These are phyloP conservation scores for Drosophila pallidifrons DNA, from an alignment of 1,140 invertebrate species.

Conservation along the genomic window DNA sequence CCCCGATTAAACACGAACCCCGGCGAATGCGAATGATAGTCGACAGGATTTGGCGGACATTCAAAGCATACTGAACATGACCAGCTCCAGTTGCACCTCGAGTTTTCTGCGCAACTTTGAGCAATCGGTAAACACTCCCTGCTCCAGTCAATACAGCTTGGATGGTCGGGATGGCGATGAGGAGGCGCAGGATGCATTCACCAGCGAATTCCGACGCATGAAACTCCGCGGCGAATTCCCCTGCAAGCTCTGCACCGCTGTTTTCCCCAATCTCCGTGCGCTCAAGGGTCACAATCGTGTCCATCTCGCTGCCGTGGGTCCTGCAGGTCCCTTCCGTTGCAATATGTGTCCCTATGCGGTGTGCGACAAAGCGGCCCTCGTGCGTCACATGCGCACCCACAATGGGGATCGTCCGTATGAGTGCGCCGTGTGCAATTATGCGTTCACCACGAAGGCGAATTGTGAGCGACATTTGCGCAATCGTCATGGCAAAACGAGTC, in stretches of 20 bases:
- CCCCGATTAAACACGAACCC: constrained; percentile 63
- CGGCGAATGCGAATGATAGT: constrained; percentile 57
- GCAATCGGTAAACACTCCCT: constrained; percentile 79
- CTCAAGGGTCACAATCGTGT: constrained; percentile 95
- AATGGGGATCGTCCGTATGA: constrained; percentile 98
- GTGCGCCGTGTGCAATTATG: constrained; percentile 96
- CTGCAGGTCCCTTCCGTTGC: constrained; percentile 92
- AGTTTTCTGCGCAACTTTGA: constrained; percentile 82
- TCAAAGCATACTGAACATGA: constrained; percentile 92
- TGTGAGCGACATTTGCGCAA: constrained; percentile 96
- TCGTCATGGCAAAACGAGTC: constrained; percentile 92
- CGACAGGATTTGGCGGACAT: constrained; percentile 93
- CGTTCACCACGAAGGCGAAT: constrained; percentile 98
- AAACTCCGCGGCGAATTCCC: constrained; percentile 95
- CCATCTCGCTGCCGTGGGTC: constrained; percentile 89
- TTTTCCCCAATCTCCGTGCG: constrained; percentile 95
- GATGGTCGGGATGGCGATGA: constrained; percentile 87
- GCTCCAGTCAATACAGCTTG: constrained; percentile 77
- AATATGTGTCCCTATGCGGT: constrained; percentile 96
- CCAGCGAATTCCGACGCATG: constrained; percentile 92
- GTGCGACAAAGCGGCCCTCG: constrained; percentile 94
- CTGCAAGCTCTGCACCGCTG: constrained; percentile 92
- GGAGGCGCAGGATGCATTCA: constrained; percentile 92
- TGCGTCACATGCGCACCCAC: constrained; percentile 96
- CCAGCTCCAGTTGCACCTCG: constrained; percentile 86